Evolutionary conservation across 1,140 invertebrate genomes (phyloP), one percentile per base, ranked within the genome.

Genomic region (Oreohelix idahoensis): DNA sequence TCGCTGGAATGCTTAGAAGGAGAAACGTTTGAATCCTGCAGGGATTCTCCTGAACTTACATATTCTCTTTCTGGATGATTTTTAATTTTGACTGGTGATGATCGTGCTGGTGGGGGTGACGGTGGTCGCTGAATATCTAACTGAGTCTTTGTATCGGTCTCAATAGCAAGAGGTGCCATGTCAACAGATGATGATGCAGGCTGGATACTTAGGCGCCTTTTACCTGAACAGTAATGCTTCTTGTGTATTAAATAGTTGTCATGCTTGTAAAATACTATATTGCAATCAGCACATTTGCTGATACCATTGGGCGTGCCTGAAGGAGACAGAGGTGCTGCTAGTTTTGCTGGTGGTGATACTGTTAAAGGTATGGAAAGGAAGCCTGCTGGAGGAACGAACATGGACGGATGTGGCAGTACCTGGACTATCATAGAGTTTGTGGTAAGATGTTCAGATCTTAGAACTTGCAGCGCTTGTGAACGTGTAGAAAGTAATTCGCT

Each of bases 211-310:
- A 49, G 69, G 58, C 87, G 85, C 77, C 81, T 89, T 75, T 96
- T 93, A 0, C 96, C 95, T 17, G 97, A 97, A 92, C 97, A 99
- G 90, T 99, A 99, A 88, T 97, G 96, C 87, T 96, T 96, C 91
- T 98, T 99, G 90, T 99, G 98, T 0, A 97, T 96, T 29, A 97
- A 93, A 88, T 97, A 98, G 89, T 98, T 99, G 90, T 99, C 98
- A 87, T 97, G 96, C 86, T 97, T 97, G 92, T 97, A 98, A 89
- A 99, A 99, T 0, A 98, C 97, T 80, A 99, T 99, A 90, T 98
- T 98, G 93, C 97, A 99, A 88, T 98, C 97, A 88, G 96, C 95
- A 93, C 97, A 99, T 92, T 97, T 98, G 36, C 95, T 97, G 0
- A 96, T 95, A 20, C 85, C 81, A 26, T 87, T 85, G 15, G 86